These are phyloP conservation scores for Amphiprion percula DNA, from an alignment of 2,113 vertebrate species.

Conservation along the genomic window DNA sequence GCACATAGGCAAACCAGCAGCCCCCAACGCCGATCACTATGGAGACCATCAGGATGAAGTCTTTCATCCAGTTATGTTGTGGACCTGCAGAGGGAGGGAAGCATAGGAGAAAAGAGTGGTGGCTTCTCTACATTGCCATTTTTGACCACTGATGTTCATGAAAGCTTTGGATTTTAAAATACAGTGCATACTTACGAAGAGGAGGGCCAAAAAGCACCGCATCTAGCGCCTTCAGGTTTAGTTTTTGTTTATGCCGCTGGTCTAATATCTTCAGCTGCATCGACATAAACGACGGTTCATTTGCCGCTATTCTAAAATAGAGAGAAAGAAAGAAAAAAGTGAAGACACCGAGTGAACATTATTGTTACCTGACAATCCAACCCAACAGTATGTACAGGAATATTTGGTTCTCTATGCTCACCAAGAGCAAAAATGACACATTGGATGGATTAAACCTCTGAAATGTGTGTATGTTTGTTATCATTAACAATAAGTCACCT, in stretches of 20 bases:
- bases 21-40: conserved; percentile 97
- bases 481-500: too few relatives aligned
- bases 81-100: conserved; percentile 84
- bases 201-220: conserved; percentile 97
- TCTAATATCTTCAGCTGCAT: conserved; percentile 95
- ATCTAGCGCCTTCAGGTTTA: conserved; percentile 97
- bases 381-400: too few relatives aligned
- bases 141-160: not conserved
- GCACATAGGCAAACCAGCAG: conserved; percentile 98
- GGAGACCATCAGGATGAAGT: conserved; percentile 95
- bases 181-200: conserved; percentile 87
- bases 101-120: not conserved
- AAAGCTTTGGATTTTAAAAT: not conserved
- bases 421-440: too few relatives aligned
- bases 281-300: conserved; percentile 94
- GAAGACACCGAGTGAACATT: not conserved
- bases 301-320: conserved; percentile 93
- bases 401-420: not conserved
- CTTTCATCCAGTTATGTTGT: conserved; percentile 98
- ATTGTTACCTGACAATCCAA: too few relatives aligned
- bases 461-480: too few relatives aligned
- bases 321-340: not conserved
- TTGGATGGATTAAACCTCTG: not conserved
- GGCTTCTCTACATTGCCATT: not conserved
- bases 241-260: conserved; percentile 96